phyloP scores from a whole-genome alignment of 2,888 invertebrate genomes.

The Hyalella azteca region DNA sequence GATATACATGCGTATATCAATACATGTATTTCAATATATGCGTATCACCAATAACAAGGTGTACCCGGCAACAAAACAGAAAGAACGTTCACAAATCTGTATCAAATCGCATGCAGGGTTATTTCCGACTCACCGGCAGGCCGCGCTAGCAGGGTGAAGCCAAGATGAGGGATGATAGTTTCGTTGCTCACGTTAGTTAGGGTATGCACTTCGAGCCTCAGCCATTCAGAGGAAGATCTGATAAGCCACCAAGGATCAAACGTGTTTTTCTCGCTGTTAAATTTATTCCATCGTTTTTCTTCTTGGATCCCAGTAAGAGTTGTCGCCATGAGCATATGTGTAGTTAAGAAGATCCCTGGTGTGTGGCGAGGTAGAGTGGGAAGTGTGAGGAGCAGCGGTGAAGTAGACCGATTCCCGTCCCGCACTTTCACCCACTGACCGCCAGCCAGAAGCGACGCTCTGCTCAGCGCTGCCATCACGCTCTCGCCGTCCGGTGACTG shows the following conservation, averaged over 20 bases:
- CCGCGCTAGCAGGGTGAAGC: neutral
- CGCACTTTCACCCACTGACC: conserved; percentile 56
- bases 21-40: too few relatives aligned
- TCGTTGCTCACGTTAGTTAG: neutral
- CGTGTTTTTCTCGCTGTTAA: neutral
- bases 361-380: conserved; percentile 37
- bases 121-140: conserved; percentile 10
- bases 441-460: conserved; percentile 43
- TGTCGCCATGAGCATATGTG: neutral
- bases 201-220: neutral
- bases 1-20: too few relatives aligned
- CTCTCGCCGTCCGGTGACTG: neutral
- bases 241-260: conserved; percentile 22
- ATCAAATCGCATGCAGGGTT: too few relatives aligned
- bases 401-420: conserved; percentile 43
- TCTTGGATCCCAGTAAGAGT: conserved; percentile 7
- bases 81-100: too few relatives aligned
- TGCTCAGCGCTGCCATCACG: neutral
- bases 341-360: neutral
- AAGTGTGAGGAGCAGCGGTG: conserved; percentile 49
- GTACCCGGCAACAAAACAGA: too few relatives aligned
- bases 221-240: neutral
- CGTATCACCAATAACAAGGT: too few relatives aligned
- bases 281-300: neutral
- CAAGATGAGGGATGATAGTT: neutral